Conservation (phyloP, 2,113 vertebrate species). For the Salvelinus alpinus region DNA sequence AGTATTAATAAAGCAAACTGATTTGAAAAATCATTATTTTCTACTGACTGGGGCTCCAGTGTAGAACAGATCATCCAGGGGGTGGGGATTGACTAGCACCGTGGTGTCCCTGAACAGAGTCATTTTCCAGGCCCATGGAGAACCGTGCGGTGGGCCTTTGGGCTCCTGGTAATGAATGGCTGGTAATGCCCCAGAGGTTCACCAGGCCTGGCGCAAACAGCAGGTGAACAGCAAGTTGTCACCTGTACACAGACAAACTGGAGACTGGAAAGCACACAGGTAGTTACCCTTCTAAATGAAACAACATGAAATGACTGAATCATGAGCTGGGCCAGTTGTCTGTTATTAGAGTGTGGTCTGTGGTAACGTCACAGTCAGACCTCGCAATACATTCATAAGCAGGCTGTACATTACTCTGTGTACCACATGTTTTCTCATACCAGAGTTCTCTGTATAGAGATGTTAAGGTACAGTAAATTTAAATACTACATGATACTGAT, state of each 20-base stretch:
- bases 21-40: neutral
- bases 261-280: neutral
- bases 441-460: no score
- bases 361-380: no score
- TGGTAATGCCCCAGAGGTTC: neutral
- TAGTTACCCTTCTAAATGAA: conserved; percentile 1
- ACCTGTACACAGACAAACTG: conserved; percentile 25
- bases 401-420: no score
- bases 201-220: conserved; percentile 19
- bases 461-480: no score
- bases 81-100: neutral
- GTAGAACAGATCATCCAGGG: neutral
- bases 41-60: neutral
- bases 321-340: no score
- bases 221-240: conserved; percentile 28
- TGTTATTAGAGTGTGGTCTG: no score
- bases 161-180: conserved; percentile 25
- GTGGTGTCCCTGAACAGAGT: neutral
- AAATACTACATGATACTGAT: no score
- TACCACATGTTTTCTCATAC: no score
- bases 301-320: no score
- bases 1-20: no score
- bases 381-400: no score
- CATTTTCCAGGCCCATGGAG: neutral
- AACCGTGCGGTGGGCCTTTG: neutral